Evolutionary conservation across 2,797 vertebrate genomes (phyloP).

Genomic region (Sparidentex hasta): DNA sequence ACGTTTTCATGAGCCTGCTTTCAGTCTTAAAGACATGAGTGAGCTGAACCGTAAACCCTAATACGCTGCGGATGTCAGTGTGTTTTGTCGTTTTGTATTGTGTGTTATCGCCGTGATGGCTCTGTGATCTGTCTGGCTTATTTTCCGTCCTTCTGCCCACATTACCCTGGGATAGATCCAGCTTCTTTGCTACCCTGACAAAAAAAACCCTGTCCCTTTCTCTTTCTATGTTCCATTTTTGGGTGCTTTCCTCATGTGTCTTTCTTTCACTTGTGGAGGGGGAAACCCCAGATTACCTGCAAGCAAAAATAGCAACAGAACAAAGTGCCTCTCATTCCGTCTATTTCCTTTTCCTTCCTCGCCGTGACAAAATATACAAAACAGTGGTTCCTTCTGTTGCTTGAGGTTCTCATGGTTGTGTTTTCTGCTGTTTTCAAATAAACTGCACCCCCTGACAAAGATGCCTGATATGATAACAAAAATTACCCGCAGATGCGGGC

Average conservation of each 20-base stretch:
- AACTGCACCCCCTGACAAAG: not conserved
- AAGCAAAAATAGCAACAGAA: constrained; percentile 25
- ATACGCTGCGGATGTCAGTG: not conserved
- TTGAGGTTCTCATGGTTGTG: not conserved
- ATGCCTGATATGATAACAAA: not conserved
- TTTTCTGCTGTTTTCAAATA: not conserved
- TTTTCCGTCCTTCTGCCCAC: constrained; percentile 17
- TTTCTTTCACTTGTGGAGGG: constrained; percentile 1
- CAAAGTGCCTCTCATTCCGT: constrained; percentile 21
- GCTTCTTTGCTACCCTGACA: not conserved
- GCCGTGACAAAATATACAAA: not conserved
- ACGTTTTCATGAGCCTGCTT: not conserved
- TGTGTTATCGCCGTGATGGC: not conserved
- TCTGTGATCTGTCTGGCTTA: constrained; percentile 27
- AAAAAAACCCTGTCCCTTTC: not conserved
- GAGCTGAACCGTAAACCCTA: constrained; percentile 9
- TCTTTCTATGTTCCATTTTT: constrained; percentile 24
- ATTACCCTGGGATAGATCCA: constrained; percentile 18
- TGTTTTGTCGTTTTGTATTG: constrained; percentile 17
- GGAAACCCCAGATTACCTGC: constrained; percentile 27
- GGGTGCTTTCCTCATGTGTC: constrained; percentile 12
- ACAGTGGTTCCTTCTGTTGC: not conserved
- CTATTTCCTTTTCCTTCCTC: not conserved
- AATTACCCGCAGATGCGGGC: not conserved
- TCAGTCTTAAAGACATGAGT: not conserved